Evolutionary conservation across 2,888 invertebrate species (phyloP).

Genomic region (Elmis aenea): DNA sequence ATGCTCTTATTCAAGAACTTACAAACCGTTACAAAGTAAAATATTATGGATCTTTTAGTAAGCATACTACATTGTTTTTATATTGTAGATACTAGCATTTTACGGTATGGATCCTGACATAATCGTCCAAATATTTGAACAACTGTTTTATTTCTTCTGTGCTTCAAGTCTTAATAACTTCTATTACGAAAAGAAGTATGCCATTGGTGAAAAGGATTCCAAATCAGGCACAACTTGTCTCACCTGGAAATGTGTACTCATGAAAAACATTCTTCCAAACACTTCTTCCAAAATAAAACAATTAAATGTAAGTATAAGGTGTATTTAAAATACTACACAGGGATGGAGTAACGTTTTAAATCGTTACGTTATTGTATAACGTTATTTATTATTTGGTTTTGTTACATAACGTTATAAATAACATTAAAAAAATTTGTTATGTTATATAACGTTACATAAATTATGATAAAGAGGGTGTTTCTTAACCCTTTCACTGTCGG

Average conservation of each 20-base stretch:
- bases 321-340: no score
- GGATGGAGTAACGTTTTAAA: no score
- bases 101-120: conserved; percentile 80
- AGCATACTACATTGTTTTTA: conserved; percentile 5
- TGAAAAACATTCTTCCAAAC: no score
- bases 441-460: no score
- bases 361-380: no score
- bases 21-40: conserved; percentile 57
- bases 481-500: no score
- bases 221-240: conserved; percentile 90
- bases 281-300: no score
- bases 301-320: conserved; percentile 45
- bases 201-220: conserved; percentile 97
- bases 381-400: no score
- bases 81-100: conserved; percentile 51
- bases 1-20: conserved; percentile 66
- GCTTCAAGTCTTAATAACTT: conserved; percentile 92
- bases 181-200: conserved; percentile 92
- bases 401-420: no score
- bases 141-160: conserved; percentile 91
- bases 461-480: no score
- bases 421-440: no score
- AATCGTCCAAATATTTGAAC: conserved; percentile 78
- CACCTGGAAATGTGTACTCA: conserved; percentile 92
- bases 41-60: conserved; percentile 1